phyloP scores from a whole-genome alignment of 2,888 invertebrate species.

The Athalia circularis region DNA sequence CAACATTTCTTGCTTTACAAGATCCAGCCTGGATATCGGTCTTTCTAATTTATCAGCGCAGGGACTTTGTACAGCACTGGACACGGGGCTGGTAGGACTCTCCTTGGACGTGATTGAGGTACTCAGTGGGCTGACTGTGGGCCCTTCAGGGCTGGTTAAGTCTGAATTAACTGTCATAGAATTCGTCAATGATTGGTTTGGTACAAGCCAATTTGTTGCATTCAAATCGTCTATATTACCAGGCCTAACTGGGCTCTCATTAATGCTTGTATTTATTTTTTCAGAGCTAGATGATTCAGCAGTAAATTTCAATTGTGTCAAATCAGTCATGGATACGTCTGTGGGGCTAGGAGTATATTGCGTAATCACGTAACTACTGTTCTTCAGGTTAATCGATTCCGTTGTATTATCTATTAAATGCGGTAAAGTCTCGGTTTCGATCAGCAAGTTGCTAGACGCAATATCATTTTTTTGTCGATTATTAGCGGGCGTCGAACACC shows the following conservation, averaged over 20 bases:
- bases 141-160: conserved; percentile 61
- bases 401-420: conserved; percentile 45
- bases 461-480: conserved; percentile 43
- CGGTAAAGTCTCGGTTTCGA: conserved; percentile 46
- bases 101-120: conserved; percentile 75
- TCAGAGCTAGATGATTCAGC: conserved; percentile 48
- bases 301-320: conserved; percentile 51
- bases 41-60: conserved; percentile 75
- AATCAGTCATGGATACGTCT: conserved; percentile 57
- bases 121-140: conserved; percentile 62
- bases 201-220: conserved; percentile 37
- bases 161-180: conserved; percentile 60
- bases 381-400: conserved; percentile 30
- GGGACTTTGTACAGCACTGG: conserved; percentile 75
- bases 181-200: conserved; percentile 54
- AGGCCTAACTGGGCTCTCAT: conserved; percentile 51
- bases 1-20: conserved; percentile 7
- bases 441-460: conserved; percentile 33
- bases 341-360: conserved; percentile 53
- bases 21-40: conserved; percentile 60
- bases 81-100: conserved; percentile 76
- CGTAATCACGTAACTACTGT: conserved; percentile 33
- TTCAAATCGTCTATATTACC: conserved; percentile 52
- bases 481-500: conserved; percentile 51
- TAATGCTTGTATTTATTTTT: conserved; percentile 43